phyloP scores from a whole-genome alignment of 2,113 vertebrate genomes.

The Arenaria interpres region DNA sequence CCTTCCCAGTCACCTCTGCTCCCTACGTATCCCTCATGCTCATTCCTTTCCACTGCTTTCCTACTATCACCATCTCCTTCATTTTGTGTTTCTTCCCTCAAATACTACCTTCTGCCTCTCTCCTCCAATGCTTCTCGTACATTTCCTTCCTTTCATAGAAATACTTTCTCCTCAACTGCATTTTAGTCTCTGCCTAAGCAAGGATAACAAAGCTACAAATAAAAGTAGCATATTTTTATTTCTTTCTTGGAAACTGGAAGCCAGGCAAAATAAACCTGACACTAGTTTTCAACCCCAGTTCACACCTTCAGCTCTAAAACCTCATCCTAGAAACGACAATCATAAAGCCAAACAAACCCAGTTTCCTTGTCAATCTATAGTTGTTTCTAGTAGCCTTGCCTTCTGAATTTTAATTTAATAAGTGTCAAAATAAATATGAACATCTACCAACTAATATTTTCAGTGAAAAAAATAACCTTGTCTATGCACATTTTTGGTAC shows the following conservation, averaged over 20 bases:
- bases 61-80: not conserved
- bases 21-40: not conserved
- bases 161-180: not conserved
- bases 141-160: not conserved
- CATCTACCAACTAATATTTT: not conserved
- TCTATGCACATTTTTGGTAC: not conserved
- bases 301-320: not conserved
- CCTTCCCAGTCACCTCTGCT: not conserved
- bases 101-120: not conserved
- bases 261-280: not conserved
- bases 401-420: not conserved
- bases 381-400: not conserved
- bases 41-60: not conserved
- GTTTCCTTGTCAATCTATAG: not conserved
- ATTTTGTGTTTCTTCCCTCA: not conserved
- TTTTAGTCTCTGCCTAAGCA: not conserved
- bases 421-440: constrained; percentile 8
- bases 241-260: not conserved
- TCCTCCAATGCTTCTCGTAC: not conserved
- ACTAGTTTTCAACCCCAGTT: not conserved
- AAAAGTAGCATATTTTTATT: not conserved
- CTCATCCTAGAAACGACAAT: not conserved
- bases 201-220: not conserved
- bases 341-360: not conserved
- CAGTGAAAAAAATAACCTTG: not conserved